Base-by-base conservation (phyloP, 2,113 vertebrate species). In the Onychorhynchus coronatus region DNA sequence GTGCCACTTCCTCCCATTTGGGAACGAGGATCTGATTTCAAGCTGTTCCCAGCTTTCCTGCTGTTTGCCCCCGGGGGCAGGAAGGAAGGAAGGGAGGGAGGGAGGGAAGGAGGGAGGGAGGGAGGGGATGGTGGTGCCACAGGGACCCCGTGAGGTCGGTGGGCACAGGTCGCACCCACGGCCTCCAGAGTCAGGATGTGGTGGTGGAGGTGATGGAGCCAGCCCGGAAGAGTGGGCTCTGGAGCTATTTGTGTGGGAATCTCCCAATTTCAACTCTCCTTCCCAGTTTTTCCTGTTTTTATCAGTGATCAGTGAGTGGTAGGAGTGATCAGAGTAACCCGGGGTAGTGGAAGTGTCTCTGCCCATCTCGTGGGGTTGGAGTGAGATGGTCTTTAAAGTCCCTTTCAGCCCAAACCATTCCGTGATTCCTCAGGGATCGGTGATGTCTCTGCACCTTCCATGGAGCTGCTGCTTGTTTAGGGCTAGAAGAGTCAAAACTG, bases 1-100 rank as follows among this genome's bases (percentile, higher is more conserved):
- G 90, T 62, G 97, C 89, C 77, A 91, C 97, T 98, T 98, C 97
- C 98, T 98, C 96, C 96, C 97, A 97, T 95, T 91, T 90, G 97
- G 96, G 96, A 89, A 91, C 31, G 11, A 80, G 96, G 97, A 90
- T 92, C 96, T 97, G 90, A 94, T 98, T 96, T 98, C 97, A 95
- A 97, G 98, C 97, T 96, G 96, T 93, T 97, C 97, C 97, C 91
- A 53, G 96, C 44, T 3, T 86, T 89, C 93, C 89, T 28, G 47
- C 89, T 89, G 91, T n/a, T 88, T 86, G 93, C 87, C 86, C 96
- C 56, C 30, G 4, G 9, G 76, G 91, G 88, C 82, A 95, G 96
- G 95, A 95, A 96, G 98, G 97, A 95, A 95, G 92, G 88, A 55
- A 71, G 86, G 74, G 3, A 39, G 82, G 58, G 68, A 55, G 56